Base-by-base conservation (phyloP, 2,888 invertebrate species). In the Cheilosia variabilis region DNA sequence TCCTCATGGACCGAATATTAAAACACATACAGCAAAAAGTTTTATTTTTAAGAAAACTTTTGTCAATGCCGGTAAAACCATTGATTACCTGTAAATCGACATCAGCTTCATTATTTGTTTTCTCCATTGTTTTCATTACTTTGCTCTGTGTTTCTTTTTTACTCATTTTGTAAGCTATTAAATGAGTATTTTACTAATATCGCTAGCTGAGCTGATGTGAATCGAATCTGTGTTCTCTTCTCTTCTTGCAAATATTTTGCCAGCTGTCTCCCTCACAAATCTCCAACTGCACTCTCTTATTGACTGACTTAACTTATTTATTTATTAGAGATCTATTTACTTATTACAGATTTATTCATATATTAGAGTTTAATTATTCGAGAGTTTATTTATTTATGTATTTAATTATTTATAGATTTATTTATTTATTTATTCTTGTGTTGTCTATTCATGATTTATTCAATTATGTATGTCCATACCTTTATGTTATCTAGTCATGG, bases 1-100 rank as follows among this genome's bases (percentile, higher is more conserved):
- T 72, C 17, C 17, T 62, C 2, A 62, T 52, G 2, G 62, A 72
- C 53, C 52, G 41, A 43, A 72, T 72, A 19, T 62, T 72, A 62
- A 72, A 72, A 45, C 62, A 34, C 10, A 55, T n/a, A 43, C 53
- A 68, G 55, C 43, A 68, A 43, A 55, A 72, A 62, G 27, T 53
- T 5, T 41, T 50, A 17, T 71, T 50, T 15, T 43, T 31, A 4
- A 68, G 43, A 31, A 17, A 55, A n/a, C 10, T 17, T 68, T 55
- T 55, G 24, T 68, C 31, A 24, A 55, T 68, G 55, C 37, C 71
- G 24, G 50, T 71, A 41, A 50, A 4, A 37, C 60, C 71, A 50
- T 50, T 2, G 24, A 60, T 52, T 60, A 50, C 71, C 71, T n/a
- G 52, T 52, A 71, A 58, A 6, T 60, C 37, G 22, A 60, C 45